Evolutionary conservation across 1,140 invertebrate species (phyloP).

Genomic region (Calephelis virginiensis): DNA sequence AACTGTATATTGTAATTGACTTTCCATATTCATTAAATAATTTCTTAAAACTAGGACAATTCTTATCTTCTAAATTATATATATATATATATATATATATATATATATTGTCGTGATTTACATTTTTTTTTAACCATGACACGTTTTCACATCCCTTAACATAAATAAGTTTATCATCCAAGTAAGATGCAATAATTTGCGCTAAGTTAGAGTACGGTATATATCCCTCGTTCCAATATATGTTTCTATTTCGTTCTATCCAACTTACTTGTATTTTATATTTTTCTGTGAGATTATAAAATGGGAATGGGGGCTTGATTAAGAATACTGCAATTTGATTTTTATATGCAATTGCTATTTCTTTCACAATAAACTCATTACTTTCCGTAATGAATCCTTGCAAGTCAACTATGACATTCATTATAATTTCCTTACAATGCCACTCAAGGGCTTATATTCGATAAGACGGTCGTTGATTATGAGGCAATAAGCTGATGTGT

Average conservation of each 20-base stretch:
- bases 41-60: neutral
- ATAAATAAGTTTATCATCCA: too few relatives aligned
- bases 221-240: too few relatives aligned
- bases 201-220: too few relatives aligned
- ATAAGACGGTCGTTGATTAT: slow-evolving; percentile 34
- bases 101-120: neutral
- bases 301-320: slow-evolving; percentile 22
- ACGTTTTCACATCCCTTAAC: too few relatives aligned
- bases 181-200: too few relatives aligned
- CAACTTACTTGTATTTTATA: neutral
- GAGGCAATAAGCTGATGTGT: slow-evolving; percentile 36
- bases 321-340: neutral
- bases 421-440: slow-evolving; percentile 30
- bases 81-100: neutral
- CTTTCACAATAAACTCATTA: slow-evolving; percentile 31
- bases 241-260: neutral
- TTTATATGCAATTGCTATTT: slow-evolving; percentile 25
- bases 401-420: slow-evolving; percentile 28
- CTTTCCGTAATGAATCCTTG: slow-evolving; percentile 4
- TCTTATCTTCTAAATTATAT: too few relatives aligned
- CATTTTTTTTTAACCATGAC: neutral
- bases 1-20: neutral
- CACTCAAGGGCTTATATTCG: slow-evolving; percentile 35
- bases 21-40: neutral
- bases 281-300: slow-evolving; percentile 13